A percentile compares a stretch with the other conserved stretches of the same genome.
Conservation (phyloP, 2,113 vertebrate species). For the Plecotus auritus region DNA sequence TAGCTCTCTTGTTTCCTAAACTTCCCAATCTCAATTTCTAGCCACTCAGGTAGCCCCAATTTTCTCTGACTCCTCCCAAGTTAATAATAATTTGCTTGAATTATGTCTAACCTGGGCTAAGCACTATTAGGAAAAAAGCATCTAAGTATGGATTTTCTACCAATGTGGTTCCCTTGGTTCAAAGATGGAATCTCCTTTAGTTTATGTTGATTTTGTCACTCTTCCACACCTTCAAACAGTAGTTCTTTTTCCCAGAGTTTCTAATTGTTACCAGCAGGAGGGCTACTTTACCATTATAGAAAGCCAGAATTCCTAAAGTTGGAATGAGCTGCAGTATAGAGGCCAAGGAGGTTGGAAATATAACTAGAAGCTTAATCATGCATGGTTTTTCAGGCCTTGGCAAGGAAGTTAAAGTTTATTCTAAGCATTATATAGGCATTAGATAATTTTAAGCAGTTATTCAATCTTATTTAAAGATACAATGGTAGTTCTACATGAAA, state of each 20-base stretch:
- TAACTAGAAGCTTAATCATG: background rate
- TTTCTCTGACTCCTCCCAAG: background rate
- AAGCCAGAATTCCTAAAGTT: background rate
- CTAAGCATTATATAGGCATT: background rate
- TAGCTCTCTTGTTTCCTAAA: background rate
- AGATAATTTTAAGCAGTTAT: background rate
- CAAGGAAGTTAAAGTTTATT: background rate
- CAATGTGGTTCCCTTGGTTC: background rate
- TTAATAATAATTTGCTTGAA: background rate
- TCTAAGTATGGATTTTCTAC: background rate
- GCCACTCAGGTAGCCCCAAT: background rate
- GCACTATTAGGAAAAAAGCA: background rate
- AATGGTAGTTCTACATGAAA: background rate
- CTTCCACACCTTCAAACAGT: background rate
- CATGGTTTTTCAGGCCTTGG: background rate
- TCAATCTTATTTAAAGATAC: background rate
- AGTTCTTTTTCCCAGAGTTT: background rate
- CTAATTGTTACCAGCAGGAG: background rate
- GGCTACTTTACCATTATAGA: background rate
- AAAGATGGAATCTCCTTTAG: background rate
- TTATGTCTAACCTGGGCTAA: background rate
- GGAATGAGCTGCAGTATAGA: background rate
- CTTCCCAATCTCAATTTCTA: background rate
- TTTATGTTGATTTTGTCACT: background rate
- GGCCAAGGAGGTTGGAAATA: background rate